Evolutionary conservation across 2,888 invertebrate genomes (phyloP).

Genomic region (Amitus sp.): DNA sequence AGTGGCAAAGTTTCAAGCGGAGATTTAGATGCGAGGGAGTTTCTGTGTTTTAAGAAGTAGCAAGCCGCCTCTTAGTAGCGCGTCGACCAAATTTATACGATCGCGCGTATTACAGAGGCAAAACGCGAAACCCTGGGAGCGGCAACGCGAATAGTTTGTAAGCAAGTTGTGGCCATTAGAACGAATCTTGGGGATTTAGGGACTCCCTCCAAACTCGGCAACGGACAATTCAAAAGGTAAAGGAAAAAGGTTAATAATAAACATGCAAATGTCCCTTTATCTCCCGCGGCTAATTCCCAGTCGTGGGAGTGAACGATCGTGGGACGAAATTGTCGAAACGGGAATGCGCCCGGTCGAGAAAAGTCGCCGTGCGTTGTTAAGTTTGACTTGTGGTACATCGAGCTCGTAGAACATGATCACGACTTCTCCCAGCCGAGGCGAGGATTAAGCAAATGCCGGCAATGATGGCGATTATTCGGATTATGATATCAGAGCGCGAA

Average conservation of each 20-base stretch:
- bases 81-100: constrained; percentile 53
- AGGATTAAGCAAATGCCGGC: constrained; percentile 65
- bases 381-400: constrained; percentile 38
- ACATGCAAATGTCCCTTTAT: constrained; percentile 7
- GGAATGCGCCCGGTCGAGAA: too few relatives aligned
- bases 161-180: constrained; percentile 63
- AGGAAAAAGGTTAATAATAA: constrained; percentile 14
- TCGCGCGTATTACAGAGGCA: constrained; percentile 46
- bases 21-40: constrained; percentile 48
- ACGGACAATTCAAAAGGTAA: constrained; percentile 6
- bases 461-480: constrained; percentile 67
- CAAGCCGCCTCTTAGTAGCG: constrained; percentile 7
- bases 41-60: constrained; percentile 46
- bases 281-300: constrained; percentile 6
- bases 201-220: constrained; percentile 49
- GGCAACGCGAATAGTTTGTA: constrained; percentile 59
- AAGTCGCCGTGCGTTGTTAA: neutral
- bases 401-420: constrained; percentile 39
- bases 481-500: constrained; percentile 66
- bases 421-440: constrained; percentile 40
- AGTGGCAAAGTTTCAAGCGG: constrained; percentile 46
- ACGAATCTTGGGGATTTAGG: constrained; percentile 64
- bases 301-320: neutral
- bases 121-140: constrained; percentile 37
- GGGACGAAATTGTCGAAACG: neutral